A percentile compares a stretch with the other conserved stretches of the same genome.
Conservation (phyloP, 1,140 invertebrate species). For the Oncopodura yosiiana region DNA sequence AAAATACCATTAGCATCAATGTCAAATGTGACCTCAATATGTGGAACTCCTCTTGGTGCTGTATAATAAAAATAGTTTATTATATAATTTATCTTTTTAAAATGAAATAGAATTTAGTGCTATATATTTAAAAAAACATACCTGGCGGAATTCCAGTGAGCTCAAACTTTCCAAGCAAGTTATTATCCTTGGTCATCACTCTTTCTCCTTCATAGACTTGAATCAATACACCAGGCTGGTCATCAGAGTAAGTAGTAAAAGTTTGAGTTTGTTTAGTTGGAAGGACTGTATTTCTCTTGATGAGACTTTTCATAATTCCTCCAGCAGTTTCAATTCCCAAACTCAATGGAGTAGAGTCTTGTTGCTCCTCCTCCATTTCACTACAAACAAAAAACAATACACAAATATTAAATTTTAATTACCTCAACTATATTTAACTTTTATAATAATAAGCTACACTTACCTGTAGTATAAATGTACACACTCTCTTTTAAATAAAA, state of each 20-base stretch:
- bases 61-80: too few relatives aligned
- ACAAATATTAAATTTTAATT: too few relatives aligned
- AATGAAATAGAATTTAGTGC: too few relatives aligned
- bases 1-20: slow-evolving; percentile 80
- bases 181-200: slow-evolving; percentile 84
- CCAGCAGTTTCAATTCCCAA: slow-evolving; percentile 50
- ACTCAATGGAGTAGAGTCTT: slow-evolving; percentile 65
- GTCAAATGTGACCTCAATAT: slow-evolving; percentile 88
- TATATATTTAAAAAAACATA: too few relatives aligned
- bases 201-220: slow-evolving; percentile 71
- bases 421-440: too few relatives aligned
- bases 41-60: slow-evolving; percentile 79
- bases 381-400: too few relatives aligned
- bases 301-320: slow-evolving; percentile 49
- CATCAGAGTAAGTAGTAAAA: slow-evolving; percentile 49
- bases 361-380: too few relatives aligned
- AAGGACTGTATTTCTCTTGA: slow-evolving; percentile 51
- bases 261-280: slow-evolving; percentile 47
- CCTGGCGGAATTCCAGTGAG: slow-evolving; percentile 77
- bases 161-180: slow-evolving; percentile 81
- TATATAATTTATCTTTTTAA: too few relatives aligned
- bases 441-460: too few relatives aligned
- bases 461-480: too few relatives aligned
- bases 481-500: too few relatives aligned
- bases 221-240: slow-evolving; percentile 57